A percentile compares a stretch with the other conserved stretches of the same genome.
Conservation (phyloP, 2,113 vertebrate species). For the Gymnarchus niloticus region DNA sequence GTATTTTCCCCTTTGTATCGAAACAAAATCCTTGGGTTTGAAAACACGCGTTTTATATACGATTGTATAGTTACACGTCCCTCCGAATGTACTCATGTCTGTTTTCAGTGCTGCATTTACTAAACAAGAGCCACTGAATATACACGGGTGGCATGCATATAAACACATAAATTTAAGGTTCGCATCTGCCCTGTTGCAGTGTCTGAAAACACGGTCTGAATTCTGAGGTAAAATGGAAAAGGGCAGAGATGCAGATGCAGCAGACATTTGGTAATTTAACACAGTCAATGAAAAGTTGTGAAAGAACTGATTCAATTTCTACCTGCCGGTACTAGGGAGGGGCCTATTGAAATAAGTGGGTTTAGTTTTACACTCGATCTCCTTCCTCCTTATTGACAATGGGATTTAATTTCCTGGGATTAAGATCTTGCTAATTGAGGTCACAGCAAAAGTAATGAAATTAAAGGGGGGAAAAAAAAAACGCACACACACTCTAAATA, state of each 20-base stretch:
- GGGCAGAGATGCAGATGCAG: constrained; percentile 20
- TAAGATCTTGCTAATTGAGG: constrained; percentile 53
- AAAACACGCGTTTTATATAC: neutral
- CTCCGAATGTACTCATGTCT: neutral
- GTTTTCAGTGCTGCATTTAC: neutral
- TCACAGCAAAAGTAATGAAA: constrained; percentile 58
- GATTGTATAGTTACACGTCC: neutral
- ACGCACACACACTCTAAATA: constrained; percentile 2
- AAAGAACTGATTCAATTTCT: constrained; percentile 41
- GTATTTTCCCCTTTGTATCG: neutral
- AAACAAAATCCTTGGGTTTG: neutral
- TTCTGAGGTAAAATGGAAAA: neutral
- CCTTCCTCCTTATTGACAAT: constrained; percentile 36
- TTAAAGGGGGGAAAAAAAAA: constrained; percentile 51
- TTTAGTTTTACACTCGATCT: constrained; percentile 45
- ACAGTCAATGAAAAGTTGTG: constrained; percentile 28
- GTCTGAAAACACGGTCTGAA: neutral
- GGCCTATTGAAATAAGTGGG: constrained; percentile 33
- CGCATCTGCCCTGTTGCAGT: neutral
- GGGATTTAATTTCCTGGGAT: constrained; percentile 48
- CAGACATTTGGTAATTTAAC: constrained; percentile 34
- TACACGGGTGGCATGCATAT: neutral
- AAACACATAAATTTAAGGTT: neutral
- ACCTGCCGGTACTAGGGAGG: constrained; percentile 36
- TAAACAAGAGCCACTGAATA: neutral